Conservation (phyloP, 2,113 vertebrate genomes). For the Sorex fumeus region DNA sequence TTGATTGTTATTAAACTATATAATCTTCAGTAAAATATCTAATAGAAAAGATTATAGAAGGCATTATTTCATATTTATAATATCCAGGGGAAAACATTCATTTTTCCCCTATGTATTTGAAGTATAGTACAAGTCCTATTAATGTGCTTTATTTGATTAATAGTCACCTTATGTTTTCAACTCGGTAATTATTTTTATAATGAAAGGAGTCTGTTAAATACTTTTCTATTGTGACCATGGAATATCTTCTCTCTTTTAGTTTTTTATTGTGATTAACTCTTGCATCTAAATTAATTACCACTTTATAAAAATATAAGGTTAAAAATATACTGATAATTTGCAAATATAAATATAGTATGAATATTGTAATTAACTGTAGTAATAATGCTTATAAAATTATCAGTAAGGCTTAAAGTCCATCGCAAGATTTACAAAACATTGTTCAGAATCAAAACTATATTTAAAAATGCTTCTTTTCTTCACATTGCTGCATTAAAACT, state of each 20-base stretch:
- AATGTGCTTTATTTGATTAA: background rate
- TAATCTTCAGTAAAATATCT: background rate
- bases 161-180: background rate
- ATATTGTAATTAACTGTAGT: background rate
- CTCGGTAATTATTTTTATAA: background rate
- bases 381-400: background rate
- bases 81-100: background rate
- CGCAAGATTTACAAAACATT: background rate
- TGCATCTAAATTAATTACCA: background rate
- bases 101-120: background rate
- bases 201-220: background rate
- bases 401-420: background rate
- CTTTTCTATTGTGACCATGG: background rate
- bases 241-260: conserved; percentile 4
- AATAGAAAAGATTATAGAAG: background rate
- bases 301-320: background rate
- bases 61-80: background rate
- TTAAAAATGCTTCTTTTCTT: background rate
- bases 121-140: background rate
- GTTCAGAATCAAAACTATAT: conserved; percentile 24
- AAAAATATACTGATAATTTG: background rate
- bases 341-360: background rate
- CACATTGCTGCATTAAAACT: background rate
- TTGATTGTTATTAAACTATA: background rate
- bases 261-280: background rate